A percentile compares a stretch with the other conserved stretches of the same genome.
Conservation (phyloP, 2,113 vertebrate genomes). For the Amblyopsis rosae region DNA sequence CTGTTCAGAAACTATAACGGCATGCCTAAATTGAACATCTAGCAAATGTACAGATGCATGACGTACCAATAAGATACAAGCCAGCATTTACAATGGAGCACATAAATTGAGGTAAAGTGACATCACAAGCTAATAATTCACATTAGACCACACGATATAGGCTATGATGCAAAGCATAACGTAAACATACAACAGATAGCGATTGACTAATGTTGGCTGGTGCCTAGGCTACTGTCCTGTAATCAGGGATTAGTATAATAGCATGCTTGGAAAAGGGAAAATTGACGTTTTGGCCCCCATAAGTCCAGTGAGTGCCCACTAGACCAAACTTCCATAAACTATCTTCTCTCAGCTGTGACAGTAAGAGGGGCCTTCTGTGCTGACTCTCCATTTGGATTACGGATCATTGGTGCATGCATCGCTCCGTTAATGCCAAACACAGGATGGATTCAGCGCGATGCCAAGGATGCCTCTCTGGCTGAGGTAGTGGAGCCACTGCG, state of each 20-base stretch:
- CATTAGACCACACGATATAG: conserved; percentile 10
- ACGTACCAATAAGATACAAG: too few relatives aligned
- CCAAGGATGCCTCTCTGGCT: conserved; percentile 52
- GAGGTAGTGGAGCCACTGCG: conserved; percentile 37
- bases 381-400: conserved; percentile 30
- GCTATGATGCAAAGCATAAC: background rate
- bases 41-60: background rate
- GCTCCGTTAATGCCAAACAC: conserved; percentile 24
- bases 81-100: background rate
- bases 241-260: background rate
- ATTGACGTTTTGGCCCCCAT: conserved; percentile 3
- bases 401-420: conserved; percentile 20
- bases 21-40: conserved; percentile 16
- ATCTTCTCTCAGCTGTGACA: conserved; percentile 29
- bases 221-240: background rate
- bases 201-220: background rate
- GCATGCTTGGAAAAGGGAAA: background rate
- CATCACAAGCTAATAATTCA: conserved; percentile 21
- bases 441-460: conserved; percentile 38
- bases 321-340: conserved; percentile 27
- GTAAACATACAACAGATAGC: background rate
- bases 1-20: conserved; percentile 60
- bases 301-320: background rate
- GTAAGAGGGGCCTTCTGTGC: conserved; percentile 10
- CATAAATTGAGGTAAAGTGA: conserved; percentile 18